phyloP scores from a whole-genome alignment of 2,797 vertebrate species.

The Gymnothorax reevesii region DNA sequence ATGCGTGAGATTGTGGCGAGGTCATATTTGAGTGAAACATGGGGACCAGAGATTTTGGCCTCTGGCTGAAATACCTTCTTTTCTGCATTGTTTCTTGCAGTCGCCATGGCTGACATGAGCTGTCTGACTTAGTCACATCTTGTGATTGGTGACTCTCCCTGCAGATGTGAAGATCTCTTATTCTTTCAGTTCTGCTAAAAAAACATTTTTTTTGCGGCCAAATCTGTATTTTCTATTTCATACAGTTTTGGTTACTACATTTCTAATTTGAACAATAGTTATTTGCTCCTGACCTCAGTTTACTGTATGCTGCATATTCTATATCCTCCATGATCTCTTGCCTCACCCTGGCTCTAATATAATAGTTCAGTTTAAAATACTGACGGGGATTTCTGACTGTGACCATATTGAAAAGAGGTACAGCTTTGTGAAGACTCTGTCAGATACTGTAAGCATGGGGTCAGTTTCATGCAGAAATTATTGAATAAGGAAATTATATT shows the following conservation, averaged over 20 bases:
- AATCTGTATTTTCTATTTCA: no score
- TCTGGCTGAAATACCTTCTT: background rate
- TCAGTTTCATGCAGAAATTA: background rate
- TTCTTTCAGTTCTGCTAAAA: background rate
- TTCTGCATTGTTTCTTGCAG: background rate
- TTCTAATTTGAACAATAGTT: no score
- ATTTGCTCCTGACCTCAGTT: no score
- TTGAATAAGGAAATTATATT: constrained; percentile 18
- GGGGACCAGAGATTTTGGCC: background rate
- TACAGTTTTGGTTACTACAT: no score
- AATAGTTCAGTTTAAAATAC: background rate
- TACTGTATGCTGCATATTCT: no score
- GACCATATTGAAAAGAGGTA: background rate
- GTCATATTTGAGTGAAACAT: background rate
- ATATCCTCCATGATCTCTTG: no score
- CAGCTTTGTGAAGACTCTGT: background rate
- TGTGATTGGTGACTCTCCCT: constrained; percentile 26
- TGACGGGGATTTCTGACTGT: background rate
- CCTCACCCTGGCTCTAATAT: no score
- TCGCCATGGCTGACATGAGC: background rate
- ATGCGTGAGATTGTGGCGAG: background rate
- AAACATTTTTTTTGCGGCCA: no score
- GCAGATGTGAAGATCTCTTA: background rate
- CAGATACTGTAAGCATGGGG: background rate
- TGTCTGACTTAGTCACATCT: constrained; percentile 30